Conservation (phyloP, 2,888 invertebrate genomes). For the Eupithecia inturbata region DNA sequence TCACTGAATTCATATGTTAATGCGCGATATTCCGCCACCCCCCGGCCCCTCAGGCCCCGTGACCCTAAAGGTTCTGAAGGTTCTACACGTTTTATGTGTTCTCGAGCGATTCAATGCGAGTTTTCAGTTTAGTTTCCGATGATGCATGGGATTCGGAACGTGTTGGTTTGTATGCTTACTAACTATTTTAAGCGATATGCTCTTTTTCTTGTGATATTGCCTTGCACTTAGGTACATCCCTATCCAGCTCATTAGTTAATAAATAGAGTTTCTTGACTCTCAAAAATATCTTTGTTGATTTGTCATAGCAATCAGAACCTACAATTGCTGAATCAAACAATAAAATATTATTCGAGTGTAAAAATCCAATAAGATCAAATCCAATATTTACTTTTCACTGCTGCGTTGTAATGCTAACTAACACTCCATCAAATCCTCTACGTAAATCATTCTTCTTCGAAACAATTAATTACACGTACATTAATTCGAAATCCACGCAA, state of each 20-base stretch:
- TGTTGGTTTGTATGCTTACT: constrained; percentile 3
- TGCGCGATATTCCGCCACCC: constrained; percentile 69
- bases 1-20: constrained; percentile 77
- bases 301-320: background rate
- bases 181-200: no score
- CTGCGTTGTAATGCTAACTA: background rate
- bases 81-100: constrained; percentile 44
- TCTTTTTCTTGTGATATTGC: background rate
- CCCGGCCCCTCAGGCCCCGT: constrained; percentile 49
- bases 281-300: background rate
- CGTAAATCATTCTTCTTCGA: background rate
- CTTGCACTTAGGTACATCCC: no score
- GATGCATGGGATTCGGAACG: constrained; percentile 22
- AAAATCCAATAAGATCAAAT: background rate
- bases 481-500: constrained; percentile 2
- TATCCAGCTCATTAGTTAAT: no score
- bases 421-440: background rate
- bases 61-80: constrained; percentile 58
- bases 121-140: constrained; percentile 12
- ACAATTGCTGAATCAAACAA: background rate
- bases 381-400: background rate
- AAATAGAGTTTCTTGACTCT: background rate
- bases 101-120: constrained; percentile 33
- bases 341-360: background rate
- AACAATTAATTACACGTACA: background rate